Evolutionary conservation across 2,113 vertebrate species (phyloP).

Genomic region (Sylvilagus bachmani): DNA sequence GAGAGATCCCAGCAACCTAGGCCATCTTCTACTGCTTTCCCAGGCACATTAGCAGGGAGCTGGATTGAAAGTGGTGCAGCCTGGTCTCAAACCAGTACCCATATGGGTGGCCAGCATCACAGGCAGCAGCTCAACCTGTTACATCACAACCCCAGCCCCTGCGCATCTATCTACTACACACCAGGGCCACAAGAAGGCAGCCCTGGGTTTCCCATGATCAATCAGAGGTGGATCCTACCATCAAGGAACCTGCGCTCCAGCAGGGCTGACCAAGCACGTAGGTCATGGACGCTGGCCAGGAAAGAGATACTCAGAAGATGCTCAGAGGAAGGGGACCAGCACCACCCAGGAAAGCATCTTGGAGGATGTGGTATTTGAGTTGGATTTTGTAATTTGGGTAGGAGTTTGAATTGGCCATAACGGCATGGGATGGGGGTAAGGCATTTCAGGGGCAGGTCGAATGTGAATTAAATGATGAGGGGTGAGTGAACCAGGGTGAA

Average conservation of each 20-base stretch:
- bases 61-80: too few species aligned
- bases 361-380: slow-evolving; percentile 5
- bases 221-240: slow-evolving; percentile 5
- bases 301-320: neutral
- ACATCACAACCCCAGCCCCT: too few species aligned
- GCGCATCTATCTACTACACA: neutral
- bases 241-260: neutral
- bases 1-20: too few species aligned
- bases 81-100: too few species aligned
- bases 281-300: neutral
- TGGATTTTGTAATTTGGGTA: slow-evolving; percentile 15
- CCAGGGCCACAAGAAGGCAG: neutral
- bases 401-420: neutral
- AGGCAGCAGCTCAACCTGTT: too few species aligned
- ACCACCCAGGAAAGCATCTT: neutral
- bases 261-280: neutral
- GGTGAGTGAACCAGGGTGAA: neutral
- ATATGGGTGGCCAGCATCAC: too few species aligned
- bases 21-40: too few species aligned
- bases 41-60: too few species aligned
- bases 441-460: neutral
- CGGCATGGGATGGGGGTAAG: neutral
- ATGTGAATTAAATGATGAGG: neutral
- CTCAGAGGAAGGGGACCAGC: neutral
- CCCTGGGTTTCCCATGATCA: neutral